Evolutionary conservation across 2,888 invertebrate species (phyloP).

Genomic region (Diadegma fenestrale): DNA sequence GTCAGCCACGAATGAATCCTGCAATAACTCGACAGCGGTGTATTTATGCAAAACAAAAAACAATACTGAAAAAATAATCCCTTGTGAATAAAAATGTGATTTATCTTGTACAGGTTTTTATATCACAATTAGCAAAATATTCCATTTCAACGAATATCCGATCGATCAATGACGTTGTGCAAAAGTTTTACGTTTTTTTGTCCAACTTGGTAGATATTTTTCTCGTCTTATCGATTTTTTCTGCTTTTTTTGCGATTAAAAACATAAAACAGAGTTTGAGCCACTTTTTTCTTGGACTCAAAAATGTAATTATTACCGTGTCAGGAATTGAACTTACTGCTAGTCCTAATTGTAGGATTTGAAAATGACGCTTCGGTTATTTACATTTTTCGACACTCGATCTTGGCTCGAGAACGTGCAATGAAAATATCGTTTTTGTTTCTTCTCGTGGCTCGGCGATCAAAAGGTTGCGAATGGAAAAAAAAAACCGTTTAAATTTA

Average conservation of each 20-base stretch:
- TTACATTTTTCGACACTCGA: slow-evolving; percentile 28
- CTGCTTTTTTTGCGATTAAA: background rate
- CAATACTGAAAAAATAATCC: background rate
- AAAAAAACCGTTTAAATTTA: background rate
- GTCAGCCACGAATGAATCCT: slow-evolving; percentile 55
- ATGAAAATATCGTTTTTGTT: slow-evolving; percentile 1
- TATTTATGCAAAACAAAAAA: slow-evolving; percentile 37
- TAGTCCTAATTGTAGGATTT: slow-evolving; percentile 42
- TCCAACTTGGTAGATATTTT: background rate
- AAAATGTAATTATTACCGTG: background rate
- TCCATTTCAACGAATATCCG: slow-evolving; percentile 53
- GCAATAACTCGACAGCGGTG: slow-evolving; percentile 42
- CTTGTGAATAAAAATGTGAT: slow-evolving; percentile 66
- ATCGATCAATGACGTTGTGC: slow-evolving; percentile 45
- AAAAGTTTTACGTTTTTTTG: slow-evolving; percentile 12
- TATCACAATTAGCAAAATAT: slow-evolving; percentile 58
- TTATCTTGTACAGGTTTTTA: slow-evolving; percentile 58
- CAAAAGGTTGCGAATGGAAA: background rate
- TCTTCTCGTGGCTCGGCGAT: background rate
- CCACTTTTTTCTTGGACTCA: background rate
- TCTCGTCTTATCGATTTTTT: background rate
- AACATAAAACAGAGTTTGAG: background rate
- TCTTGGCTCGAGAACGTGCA: background rate
- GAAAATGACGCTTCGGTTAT: slow-evolving; percentile 34
- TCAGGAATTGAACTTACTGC: slow-evolving; percentile 24